Evolutionary conservation across 2,888 invertebrate species (phyloP).

Genomic region (Mythimna impura): DNA sequence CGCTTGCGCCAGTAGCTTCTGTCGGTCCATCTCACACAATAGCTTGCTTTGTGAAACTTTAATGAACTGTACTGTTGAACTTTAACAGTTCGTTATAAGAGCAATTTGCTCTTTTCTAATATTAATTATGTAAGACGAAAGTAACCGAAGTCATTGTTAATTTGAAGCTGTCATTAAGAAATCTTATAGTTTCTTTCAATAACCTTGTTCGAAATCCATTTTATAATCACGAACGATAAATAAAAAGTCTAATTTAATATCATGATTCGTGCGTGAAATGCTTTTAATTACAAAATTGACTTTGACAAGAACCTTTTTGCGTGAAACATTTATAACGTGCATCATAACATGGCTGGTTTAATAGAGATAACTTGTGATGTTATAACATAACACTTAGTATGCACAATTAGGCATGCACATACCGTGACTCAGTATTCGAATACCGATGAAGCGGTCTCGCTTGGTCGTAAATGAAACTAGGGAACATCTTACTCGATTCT

Average conservation of each 20-base stretch:
- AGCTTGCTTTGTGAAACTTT: slow-evolving; percentile 71
- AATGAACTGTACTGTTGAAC: slow-evolving; percentile 73
- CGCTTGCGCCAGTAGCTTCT: slow-evolving; percentile 71
- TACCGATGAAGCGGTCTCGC: slow-evolving; percentile 56
- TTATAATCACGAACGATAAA: slow-evolving; percentile 17
- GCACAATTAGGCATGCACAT: slow-evolving; percentile 61
- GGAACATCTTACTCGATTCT: slow-evolving; percentile 83
- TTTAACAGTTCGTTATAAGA: slow-evolving; percentile 66
- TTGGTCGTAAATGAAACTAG: slow-evolving; percentile 63
- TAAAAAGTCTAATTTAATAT: slow-evolving; percentile 9
- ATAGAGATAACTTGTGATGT: slow-evolving; percentile 37
- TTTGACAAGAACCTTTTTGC: slow-evolving; percentile 36
- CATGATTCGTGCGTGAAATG: slow-evolving; percentile 7
- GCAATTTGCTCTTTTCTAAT: slow-evolving; percentile 64
- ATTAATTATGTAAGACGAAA: slow-evolving; percentile 48
- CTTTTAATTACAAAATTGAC: slow-evolving; percentile 26
- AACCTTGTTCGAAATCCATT: slow-evolving; percentile 19
- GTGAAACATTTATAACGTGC: slow-evolving; percentile 44
- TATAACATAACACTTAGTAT: slow-evolving; percentile 53
- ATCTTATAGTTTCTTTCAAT: slow-evolving; percentile 18
- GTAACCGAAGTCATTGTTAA: slow-evolving; percentile 23
- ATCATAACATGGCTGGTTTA: slow-evolving; percentile 46
- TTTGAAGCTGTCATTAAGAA: slow-evolving; percentile 22
- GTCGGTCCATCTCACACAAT: slow-evolving; percentile 69
- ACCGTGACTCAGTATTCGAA: slow-evolving; percentile 55